Evolutionary conservation across 2,797 vertebrate species (phyloP).

Genomic region (Typhlichthys subterraneus): DNA sequence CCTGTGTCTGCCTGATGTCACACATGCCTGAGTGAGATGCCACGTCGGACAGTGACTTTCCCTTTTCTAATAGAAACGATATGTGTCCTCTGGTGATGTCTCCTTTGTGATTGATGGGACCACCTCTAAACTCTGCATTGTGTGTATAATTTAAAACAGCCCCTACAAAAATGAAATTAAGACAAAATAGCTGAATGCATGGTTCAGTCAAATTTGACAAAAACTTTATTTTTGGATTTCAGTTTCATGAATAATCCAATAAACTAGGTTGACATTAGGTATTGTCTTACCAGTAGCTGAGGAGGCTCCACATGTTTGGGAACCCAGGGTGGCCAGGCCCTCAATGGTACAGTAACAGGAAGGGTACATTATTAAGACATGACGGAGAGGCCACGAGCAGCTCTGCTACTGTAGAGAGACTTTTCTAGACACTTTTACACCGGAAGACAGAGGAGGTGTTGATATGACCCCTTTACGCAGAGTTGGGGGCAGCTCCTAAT

Average conservation of each 20-base stretch:
- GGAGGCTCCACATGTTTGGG: constrained; percentile 43
- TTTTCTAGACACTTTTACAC: constrained; percentile 48
- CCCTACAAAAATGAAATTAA: constrained; percentile 34
- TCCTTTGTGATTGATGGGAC: constrained; percentile 30
- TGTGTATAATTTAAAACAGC: constrained; percentile 30
- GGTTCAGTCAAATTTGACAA: constrained; percentile 53
- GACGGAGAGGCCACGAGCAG: constrained; percentile 44
- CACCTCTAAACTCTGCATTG: constrained; percentile 10
- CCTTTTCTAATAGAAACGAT: constrained; percentile 19
- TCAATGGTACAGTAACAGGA: constrained; percentile 32
- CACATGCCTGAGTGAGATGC: constrained; percentile 31
- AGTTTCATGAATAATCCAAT: constrained; percentile 65
- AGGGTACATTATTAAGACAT: constrained; percentile 11
- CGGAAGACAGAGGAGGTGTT: constrained; percentile 43
- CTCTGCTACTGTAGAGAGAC: constrained; percentile 42
- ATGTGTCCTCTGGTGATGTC: constrained; percentile 36
- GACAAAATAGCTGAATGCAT: constrained; percentile 2
- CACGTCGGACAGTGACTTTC: constrained; percentile 34
- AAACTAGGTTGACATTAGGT: constrained; percentile 40
- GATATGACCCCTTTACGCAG: constrained; percentile 49
- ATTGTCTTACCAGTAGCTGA: constrained; percentile 50
- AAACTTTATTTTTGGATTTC: constrained; percentile 49
- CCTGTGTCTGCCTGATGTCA: constrained; percentile 36
- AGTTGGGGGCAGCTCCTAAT: constrained; percentile 37
- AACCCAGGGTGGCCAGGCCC: constrained; percentile 46